Conservation (phyloP, 1,140 invertebrate genomes). For the Cheumatopsyche charites region DNA sequence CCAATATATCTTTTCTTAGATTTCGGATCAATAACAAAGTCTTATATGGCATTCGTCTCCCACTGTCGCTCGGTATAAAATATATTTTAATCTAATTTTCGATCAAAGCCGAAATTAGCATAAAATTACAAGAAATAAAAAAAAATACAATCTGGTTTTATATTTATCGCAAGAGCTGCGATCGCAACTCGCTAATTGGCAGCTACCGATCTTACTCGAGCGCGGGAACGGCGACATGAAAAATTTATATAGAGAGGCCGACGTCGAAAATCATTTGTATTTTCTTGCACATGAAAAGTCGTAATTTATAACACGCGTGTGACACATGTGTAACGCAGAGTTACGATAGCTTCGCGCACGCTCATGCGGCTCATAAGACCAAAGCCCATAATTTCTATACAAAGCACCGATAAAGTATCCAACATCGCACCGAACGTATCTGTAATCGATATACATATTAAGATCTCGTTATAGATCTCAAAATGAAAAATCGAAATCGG, state of each 20-base stretch:
- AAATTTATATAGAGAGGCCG: slow-evolving; percentile 11
- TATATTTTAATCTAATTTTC: slow-evolving; percentile 10
- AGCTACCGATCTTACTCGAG: slow-evolving; percentile 20
- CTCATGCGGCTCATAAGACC: too few relatives aligned
- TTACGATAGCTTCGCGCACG: background rate
- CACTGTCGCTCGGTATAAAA: background rate
- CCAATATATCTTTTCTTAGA: slow-evolving; percentile 9
- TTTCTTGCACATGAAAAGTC: background rate
- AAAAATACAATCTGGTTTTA: background rate
- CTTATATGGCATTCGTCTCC: slow-evolving; percentile 12
- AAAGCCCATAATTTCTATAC: too few relatives aligned
- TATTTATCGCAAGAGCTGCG: slow-evolving; percentile 21
- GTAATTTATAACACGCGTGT: slow-evolving; percentile 2
- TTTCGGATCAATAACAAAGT: background rate
- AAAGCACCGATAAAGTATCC: too few relatives aligned
- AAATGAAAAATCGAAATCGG: background rate
- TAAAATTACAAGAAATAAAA: slow-evolving; percentile 9
- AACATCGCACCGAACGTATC: too few relatives aligned
- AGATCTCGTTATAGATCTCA: too few relatives aligned
- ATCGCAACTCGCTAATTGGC: slow-evolving; percentile 14
- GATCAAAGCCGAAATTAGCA: slow-evolving; percentile 12
- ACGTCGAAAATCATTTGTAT: slow-evolving; percentile 6
- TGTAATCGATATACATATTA: too few relatives aligned
- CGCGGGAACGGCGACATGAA: background rate
- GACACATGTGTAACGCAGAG: slow-evolving; percentile 4